A percentile compares a stretch with the other conserved stretches of the same genome.
phyloP scores from a whole-genome alignment of 2,888 invertebrate genomes.

The Tridacna gigas region DNA sequence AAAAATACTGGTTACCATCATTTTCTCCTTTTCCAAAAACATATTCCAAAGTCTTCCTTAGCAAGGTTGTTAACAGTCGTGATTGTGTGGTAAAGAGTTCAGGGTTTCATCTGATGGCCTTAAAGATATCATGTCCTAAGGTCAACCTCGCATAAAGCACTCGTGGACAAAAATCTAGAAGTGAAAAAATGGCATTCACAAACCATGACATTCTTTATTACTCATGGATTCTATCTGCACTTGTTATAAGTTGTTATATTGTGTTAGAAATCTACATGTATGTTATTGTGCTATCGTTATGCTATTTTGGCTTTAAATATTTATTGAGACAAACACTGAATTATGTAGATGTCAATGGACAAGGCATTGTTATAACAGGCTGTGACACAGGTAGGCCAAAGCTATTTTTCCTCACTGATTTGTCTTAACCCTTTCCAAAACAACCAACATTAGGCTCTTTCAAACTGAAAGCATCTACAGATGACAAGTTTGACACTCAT shows the following conservation, averaged over 20 bases:
- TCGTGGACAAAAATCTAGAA: neutral
- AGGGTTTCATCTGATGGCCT: neutral
- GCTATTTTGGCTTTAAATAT: neutral
- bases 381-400: conserved; percentile 66
- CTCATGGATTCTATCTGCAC: neutral
- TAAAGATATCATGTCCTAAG: neutral
- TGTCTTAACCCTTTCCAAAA: neutral
- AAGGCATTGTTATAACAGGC: conserved; percentile 65
- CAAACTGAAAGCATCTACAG: too few species aligned
- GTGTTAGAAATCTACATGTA: neutral
- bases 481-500: too few species aligned
- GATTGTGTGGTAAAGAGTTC: neutral
- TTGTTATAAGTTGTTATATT: neutral
- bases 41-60: too few species aligned
- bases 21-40: too few species aligned
- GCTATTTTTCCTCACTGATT: neutral
- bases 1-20: too few species aligned
- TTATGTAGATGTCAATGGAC: conserved; percentile 1
- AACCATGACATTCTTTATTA: conserved; percentile 1
- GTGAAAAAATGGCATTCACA: neutral
- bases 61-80: too few species aligned
- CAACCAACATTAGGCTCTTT: neutral
- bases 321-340: neutral
- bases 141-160: neutral
- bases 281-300: neutral